phyloP scores from a whole-genome alignment of 2,888 invertebrate genomes.

The Hirtodrosophila trivittata region DNA sequence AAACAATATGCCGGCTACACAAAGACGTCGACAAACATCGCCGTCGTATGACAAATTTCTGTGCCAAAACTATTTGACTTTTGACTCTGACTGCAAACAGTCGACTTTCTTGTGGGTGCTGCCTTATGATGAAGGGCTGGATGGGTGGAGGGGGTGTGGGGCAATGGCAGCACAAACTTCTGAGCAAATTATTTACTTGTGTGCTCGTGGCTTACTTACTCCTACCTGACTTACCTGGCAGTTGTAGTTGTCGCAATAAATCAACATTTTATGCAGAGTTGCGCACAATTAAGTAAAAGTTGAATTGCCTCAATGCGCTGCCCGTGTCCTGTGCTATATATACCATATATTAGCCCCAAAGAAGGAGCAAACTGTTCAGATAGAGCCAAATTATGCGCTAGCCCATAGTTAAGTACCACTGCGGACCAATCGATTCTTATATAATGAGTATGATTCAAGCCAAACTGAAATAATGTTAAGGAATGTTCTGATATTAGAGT shows the following conservation, averaged over 20 bases:
- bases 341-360: background rate
- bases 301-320: constrained; percentile 60
- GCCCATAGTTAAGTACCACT: background rate
- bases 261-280: constrained; percentile 82
- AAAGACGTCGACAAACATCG: constrained; percentile 35
- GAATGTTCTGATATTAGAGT: no score
- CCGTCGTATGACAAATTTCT: constrained; percentile 80
- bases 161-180: constrained; percentile 15
- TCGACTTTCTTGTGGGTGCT: constrained; percentile 8
- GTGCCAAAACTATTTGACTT: constrained; percentile 81
- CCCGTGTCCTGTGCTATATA: constrained; percentile 5
- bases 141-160: background rate
- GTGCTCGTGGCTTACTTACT: constrained; percentile 27
- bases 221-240: constrained; percentile 20
- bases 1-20: constrained; percentile 72
- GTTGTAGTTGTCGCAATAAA: constrained; percentile 74
- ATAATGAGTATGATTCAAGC: no score
- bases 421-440: no score
- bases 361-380: background rate
- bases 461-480: no score
- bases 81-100: constrained; percentile 61
- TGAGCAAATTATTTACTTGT: constrained; percentile 44
- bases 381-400: constrained; percentile 1
- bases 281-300: constrained; percentile 81
- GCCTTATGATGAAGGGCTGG: background rate